A percentile compares a stretch with the other conserved stretches of the same genome.
Evolutionary conservation across 2,888 invertebrate genomes (phyloP).

Genomic region (Hirtodrosophila cameraria): DNA sequence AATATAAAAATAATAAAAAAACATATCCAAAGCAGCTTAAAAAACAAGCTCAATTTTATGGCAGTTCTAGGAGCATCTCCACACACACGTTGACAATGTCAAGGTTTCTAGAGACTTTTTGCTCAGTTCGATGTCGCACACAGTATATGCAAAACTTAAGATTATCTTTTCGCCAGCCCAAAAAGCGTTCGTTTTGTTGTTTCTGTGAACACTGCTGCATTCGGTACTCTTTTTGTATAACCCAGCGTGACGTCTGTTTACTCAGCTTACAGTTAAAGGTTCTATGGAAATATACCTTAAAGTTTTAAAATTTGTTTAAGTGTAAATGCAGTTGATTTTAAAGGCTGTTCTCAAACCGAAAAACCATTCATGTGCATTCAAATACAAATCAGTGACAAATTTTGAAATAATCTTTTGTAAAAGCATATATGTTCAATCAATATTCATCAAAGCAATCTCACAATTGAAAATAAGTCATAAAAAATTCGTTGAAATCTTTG

Average conservation of each 20-base stretch:
- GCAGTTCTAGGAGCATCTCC: no score
- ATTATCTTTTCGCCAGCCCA: slow-evolving; percentile 36
- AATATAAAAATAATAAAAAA: not conserved
- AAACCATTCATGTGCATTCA: no score
- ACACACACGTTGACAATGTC: slow-evolving; percentile 13
- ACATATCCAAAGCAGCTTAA: not conserved
- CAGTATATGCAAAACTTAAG: slow-evolving; percentile 12
- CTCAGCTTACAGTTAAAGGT: not conserved
- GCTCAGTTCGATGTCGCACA: slow-evolving; percentile 1
- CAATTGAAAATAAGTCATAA: slow-evolving; percentile 16
- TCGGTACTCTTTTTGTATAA: slow-evolving; percentile 26
- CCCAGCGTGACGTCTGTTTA: slow-evolving; percentile 4
- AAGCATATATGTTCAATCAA: slow-evolving; percentile 14
- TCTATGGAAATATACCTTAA: no score
- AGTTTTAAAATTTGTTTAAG: no score
- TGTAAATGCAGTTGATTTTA: no score
- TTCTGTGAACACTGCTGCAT: slow-evolving; percentile 28
- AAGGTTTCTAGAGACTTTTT: slow-evolving; percentile 30
- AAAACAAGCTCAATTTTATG: slow-evolving; percentile 2
- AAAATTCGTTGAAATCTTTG: slow-evolving; percentile 25
- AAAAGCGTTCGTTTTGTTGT: slow-evolving; percentile 33
- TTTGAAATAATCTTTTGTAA: no score
- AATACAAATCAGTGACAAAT: no score
- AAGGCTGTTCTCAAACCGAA: no score
- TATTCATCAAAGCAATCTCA: not conserved